A percentile compares a stretch with the other conserved stretches of the same genome.
These are phyloP conservation scores for Apamea monoglypha DNA, from an alignment of 2,888 invertebrate species.

Conservation along the genomic window DNA sequence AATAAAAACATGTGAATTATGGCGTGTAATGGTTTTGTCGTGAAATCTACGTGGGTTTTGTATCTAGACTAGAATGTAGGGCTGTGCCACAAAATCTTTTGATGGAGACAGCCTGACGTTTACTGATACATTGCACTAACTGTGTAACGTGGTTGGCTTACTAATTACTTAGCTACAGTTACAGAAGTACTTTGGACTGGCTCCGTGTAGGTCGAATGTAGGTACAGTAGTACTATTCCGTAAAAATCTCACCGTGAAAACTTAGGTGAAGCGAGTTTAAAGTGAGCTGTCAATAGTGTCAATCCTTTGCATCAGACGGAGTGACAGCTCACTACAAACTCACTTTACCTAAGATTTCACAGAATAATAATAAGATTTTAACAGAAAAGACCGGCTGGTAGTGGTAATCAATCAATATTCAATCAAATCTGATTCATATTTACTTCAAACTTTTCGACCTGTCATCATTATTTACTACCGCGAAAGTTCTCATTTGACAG, in stretches of 20 bases:
- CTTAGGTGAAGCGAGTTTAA: too few species aligned
- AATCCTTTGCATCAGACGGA: too few species aligned
- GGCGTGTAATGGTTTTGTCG: slow-evolving; percentile 47
- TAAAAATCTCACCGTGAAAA: too few species aligned
- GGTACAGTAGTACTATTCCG: background rate
- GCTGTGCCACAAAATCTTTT: slow-evolving; percentile 12
- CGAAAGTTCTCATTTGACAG: slow-evolving; percentile 19
- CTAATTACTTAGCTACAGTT: slow-evolving; percentile 10
- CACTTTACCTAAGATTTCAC: too few species aligned
- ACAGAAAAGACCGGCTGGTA: too few species aligned
- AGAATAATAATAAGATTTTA: too few species aligned
- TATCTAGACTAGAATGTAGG: slow-evolving; percentile 49
- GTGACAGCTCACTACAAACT: too few species aligned
- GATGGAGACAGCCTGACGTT: slow-evolving; percentile 10
- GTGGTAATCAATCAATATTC: too few species aligned
- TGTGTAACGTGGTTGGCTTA: slow-evolving; percentile 7
- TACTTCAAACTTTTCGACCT: background rate
- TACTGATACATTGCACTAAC: slow-evolving; percentile 24
- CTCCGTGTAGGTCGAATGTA: background rate
- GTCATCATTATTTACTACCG: background rate
- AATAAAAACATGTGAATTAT: slow-evolving; percentile 54
- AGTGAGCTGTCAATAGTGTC: too few species aligned
- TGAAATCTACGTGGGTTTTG: slow-evolving; percentile 47
- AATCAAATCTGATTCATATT: background rate
- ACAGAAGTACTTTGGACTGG: background rate